Conservation (phyloP, 2,113 vertebrate species). For the Rhea americana region DNA sequence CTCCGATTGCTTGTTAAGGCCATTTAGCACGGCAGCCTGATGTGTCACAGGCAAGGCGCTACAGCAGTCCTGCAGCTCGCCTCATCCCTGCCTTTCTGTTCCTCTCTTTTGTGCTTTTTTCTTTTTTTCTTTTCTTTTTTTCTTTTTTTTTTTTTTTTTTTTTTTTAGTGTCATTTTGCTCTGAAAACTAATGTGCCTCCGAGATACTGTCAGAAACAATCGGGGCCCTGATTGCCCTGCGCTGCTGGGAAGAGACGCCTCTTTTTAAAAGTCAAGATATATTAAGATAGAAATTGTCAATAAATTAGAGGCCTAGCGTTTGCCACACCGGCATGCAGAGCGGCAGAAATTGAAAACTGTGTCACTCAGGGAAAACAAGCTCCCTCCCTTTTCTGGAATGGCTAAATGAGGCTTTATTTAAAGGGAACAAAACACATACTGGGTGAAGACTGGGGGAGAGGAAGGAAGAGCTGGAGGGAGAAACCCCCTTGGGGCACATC, state of each 20-base stretch:
- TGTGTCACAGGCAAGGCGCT: background rate
- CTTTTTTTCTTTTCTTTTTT: fast-evolving
- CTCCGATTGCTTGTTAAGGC: conserved; percentile 45
- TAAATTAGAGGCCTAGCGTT: background rate
- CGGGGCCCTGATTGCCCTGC: background rate
- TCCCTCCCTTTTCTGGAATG: background rate
- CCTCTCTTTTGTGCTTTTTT: background rate
- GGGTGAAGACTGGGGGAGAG: background rate
- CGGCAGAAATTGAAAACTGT: background rate
- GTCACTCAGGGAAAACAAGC: background rate
- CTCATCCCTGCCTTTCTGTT: background rate
- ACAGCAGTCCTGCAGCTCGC: background rate
- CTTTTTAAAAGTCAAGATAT: conserved; percentile 36
- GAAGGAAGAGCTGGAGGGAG: background rate
- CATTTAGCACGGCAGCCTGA: conserved; percentile 14
- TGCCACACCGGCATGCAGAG: fast-evolving
- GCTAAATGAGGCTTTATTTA: background rate
- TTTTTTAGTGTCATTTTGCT: background rate
- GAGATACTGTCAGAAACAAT: background rate
- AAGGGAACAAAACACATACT: background rate
- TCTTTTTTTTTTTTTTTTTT: fast-evolving
- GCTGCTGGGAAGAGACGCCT: background rate
- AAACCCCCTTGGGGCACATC: background rate
- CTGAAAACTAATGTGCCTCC: background rate
- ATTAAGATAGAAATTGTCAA: conserved; percentile 31